These are phyloP conservation scores for Agapostemon virescens DNA, from an alignment of 2,888 invertebrate species.

Conservation along the genomic window DNA sequence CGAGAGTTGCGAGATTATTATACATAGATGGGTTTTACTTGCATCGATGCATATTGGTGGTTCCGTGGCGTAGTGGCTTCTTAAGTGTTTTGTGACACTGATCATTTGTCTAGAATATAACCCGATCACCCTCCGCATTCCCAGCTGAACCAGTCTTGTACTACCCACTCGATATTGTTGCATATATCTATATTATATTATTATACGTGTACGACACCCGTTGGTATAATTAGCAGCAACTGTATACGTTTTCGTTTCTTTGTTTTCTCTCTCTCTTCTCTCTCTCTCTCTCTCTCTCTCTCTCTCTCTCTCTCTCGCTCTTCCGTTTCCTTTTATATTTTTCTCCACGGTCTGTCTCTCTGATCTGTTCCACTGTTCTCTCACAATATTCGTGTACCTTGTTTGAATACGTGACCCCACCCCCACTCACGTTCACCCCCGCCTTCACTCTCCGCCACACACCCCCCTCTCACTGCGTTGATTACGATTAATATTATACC, in stretches of 20 bases:
- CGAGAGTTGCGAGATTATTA: constrained; percentile 27
- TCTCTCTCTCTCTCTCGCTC: not conserved
- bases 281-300: constrained; percentile 15
- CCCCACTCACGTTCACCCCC: not conserved
- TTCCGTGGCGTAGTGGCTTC: constrained; percentile 74
- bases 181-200: constrained; percentile 46
- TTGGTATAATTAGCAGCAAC: constrained; percentile 46
- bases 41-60: constrained; percentile 69
- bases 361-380: constrained; percentile 42
- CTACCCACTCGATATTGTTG: constrained; percentile 55
- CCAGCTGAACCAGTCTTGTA: constrained; percentile 63
- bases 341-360: constrained; percentile 45
- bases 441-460: not conserved
- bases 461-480: constrained; percentile 43
- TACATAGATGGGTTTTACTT: constrained; percentile 53
- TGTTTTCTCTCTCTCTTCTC: constrained; percentile 4
- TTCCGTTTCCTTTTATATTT: constrained; percentile 29
- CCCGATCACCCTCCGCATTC: constrained; percentile 40
- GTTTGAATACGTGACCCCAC: constrained; percentile 57
- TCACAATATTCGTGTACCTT: constrained; percentile 56
- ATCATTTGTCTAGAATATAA: constrained; percentile 62
- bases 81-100: constrained; percentile 68
- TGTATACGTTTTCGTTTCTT: constrained; percentile 50
- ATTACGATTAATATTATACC: constrained; percentile 48
- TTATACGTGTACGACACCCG: constrained; percentile 62